These are phyloP conservation scores for Tenthredo scrophulariae DNA, from an alignment of 2,888 invertebrate genomes.

Conservation along the genomic window DNA sequence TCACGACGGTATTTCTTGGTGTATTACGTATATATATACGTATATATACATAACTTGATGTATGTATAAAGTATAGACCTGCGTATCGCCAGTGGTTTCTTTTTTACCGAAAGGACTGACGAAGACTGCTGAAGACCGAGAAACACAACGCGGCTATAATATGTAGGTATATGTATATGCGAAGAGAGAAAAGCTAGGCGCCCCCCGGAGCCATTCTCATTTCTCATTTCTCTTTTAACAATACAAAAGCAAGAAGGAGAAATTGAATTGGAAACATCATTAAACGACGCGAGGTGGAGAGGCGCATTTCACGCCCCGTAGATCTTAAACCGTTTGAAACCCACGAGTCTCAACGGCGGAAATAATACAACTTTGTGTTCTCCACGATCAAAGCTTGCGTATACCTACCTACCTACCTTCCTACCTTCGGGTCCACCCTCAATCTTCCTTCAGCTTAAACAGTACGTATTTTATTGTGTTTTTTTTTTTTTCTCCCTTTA, in stretches of 20 bases:
- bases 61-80: background rate
- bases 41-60: background rate
- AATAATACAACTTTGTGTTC: constrained; percentile 76
- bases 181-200: background rate
- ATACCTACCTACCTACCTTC: background rate
- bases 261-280: constrained; percentile 69
- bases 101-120: constrained; percentile 28
- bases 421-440: constrained; percentile 22
- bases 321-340: constrained; percentile 72
- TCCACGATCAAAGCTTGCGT: constrained; percentile 70
- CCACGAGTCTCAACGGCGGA: constrained; percentile 67
- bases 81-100: constrained; percentile 8
- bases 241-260: constrained; percentile 55
- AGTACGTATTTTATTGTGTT: background rate
- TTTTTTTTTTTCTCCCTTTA: background rate
- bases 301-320: constrained; percentile 72
- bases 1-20: constrained; percentile 45
- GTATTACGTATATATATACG: background rate
- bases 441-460: constrained; percentile 26
- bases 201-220: constrained; percentile 45
- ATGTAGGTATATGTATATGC: background rate
- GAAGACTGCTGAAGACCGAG: background rate
- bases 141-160: background rate
- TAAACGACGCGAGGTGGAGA: constrained; percentile 56
- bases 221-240: constrained; percentile 54